Percentiles rank a stretch among this genome's conserved stretches.
Conservation (phyloP, 2,888 invertebrate species). For the Clusia tigrina region DNA sequence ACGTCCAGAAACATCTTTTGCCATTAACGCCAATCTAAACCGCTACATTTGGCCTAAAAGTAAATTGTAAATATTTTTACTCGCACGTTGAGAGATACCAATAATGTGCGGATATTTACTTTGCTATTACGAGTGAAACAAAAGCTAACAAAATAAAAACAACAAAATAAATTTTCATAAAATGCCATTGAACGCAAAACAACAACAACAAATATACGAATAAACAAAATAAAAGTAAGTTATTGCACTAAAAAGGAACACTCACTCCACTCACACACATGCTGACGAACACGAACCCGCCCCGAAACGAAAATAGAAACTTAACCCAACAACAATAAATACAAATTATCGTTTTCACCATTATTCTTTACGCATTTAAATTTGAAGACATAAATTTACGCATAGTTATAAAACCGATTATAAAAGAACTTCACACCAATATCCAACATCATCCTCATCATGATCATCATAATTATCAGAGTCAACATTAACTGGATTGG, state of each 20-base stretch:
- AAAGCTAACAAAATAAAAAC: background rate
- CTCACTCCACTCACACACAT: too few relatives aligned
- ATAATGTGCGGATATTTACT: constrained; percentile 8
- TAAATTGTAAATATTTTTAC: constrained; percentile 8
- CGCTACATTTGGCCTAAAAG: background rate
- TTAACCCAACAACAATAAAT: constrained; percentile 32
- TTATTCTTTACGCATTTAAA: constrained; percentile 32
- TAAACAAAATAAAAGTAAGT: constrained; percentile 1
- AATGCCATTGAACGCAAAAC: constrained; percentile 36
- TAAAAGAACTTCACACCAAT: constrained; percentile 42
- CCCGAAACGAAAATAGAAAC: constrained; percentile 25
- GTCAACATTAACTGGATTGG: constrained; percentile 11
- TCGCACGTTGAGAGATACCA: background rate
- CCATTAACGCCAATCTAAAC: background rate
- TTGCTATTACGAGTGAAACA: background rate
- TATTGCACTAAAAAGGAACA: constrained; percentile 7
- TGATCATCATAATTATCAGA: constrained; percentile 13
- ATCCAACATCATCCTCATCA: constrained; percentile 31
- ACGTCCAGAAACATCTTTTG: too few relatives aligned
- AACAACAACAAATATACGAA: constrained; percentile 18
- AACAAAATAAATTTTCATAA: constrained; percentile 20
- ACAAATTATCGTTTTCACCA: constrained; percentile 34
- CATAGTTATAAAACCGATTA: constrained; percentile 41
- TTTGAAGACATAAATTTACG: constrained; percentile 41
- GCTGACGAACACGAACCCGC: too few relatives aligned